These are phyloP conservation scores for Hassar affinis DNA, from an alignment of 2,113 vertebrate species.

Conservation along the genomic window DNA sequence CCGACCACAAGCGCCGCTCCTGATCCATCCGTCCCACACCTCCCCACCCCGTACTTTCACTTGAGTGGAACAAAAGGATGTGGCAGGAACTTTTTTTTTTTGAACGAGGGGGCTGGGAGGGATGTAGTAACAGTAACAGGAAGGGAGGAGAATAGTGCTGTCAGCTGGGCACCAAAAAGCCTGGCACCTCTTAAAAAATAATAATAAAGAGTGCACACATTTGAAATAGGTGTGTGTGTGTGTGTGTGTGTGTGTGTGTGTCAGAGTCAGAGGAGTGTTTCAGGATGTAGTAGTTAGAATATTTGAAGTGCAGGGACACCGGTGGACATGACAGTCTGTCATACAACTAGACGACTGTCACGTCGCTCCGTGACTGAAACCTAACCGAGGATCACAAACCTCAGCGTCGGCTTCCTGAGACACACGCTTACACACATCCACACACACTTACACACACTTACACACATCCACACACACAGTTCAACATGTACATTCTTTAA, in stretches of 20 bases:
- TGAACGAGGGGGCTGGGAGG: conserved; percentile 21
- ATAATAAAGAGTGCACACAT: conserved; percentile 13
- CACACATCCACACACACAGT: neutral
- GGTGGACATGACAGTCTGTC: conserved; percentile 12
- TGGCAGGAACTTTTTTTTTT: conserved; percentile 55
- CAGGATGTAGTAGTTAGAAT: neutral
- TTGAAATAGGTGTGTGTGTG: neutral
- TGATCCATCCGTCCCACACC: conserved; percentile 48
- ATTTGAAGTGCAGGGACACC: neutral
- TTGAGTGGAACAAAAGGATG: conserved; percentile 65
- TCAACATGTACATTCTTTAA: neutral
- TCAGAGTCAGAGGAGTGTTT: neutral
- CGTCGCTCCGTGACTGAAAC: conserved; percentile 44
- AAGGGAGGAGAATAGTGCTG: conserved; percentile 38
- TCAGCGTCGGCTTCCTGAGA: neutral
- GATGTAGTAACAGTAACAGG: conserved; percentile 41
- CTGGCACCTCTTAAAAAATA: neutral
- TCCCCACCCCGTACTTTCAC: conserved; percentile 52
- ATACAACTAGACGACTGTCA: neutral
- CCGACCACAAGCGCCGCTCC: conserved; percentile 59
- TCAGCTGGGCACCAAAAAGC: conserved; percentile 22
- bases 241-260: neutral
- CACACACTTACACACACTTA: neutral
- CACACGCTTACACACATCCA: neutral
- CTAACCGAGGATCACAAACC: conserved; percentile 24